These are phyloP conservation scores for Nannospalax galili DNA, from an alignment of 2,113 vertebrate genomes.

Conservation along the genomic window DNA sequence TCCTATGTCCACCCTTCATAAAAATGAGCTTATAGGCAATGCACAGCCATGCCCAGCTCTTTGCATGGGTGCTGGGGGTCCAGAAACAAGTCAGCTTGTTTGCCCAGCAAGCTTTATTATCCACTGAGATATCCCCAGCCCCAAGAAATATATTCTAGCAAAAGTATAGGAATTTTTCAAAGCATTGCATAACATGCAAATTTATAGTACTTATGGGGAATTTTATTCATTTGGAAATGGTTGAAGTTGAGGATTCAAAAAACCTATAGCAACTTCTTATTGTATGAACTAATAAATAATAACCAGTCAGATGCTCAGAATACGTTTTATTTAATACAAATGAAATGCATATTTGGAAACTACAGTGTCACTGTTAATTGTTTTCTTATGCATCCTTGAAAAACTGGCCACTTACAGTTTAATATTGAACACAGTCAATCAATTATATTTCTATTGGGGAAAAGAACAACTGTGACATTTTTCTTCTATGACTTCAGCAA, in stretches of 20 bases:
- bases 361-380: constrained; percentile 22
- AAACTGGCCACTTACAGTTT: neutral
- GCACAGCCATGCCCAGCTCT: too few species aligned
- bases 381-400: constrained; percentile 48
- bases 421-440: neutral
- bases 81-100: too few species aligned
- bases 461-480: neutral
- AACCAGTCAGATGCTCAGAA: neutral
- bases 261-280: neutral
- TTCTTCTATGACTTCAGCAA: constrained; percentile 17
- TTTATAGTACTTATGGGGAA: neutral
- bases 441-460: constrained; percentile 7
- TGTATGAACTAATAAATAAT: constrained; percentile 21
- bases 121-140: too few species aligned
- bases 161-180: neutral
- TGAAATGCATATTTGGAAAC: constrained; percentile 22
- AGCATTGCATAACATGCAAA: neutral
- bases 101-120: too few species aligned
- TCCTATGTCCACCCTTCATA: too few species aligned
- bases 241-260: neutral
- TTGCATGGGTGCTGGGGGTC: too few species aligned
- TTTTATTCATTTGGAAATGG: neutral
- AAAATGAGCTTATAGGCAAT: too few species aligned
- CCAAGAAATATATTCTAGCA: neutral
- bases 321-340: constrained; percentile 40